Evolutionary conservation across 2,888 invertebrate genomes (phyloP).

Genomic region (Mimumesa dahlbomi): DNA sequence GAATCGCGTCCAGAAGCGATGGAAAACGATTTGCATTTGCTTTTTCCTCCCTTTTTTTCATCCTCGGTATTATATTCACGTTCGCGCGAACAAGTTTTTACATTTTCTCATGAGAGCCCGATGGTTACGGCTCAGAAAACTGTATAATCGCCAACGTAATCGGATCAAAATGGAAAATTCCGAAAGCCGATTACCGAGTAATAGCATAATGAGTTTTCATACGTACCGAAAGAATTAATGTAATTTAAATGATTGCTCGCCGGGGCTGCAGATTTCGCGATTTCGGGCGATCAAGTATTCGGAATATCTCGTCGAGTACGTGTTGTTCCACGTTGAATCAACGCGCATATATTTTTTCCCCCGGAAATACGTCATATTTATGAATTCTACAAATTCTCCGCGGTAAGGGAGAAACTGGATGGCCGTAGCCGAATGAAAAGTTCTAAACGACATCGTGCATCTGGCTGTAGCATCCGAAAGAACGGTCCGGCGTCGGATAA

Average conservation of each 20-base stretch:
- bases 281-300: neutral
- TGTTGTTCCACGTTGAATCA: no score
- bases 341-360: no score
- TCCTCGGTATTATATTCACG: constrained; percentile 19
- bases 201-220: constrained; percentile 53
- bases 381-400: no score
- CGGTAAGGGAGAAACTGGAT: no score
- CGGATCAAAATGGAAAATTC: constrained; percentile 49
- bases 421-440: no score
- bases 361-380: no score
- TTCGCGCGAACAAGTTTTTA: constrained; percentile 30
- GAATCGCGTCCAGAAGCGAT: neutral
- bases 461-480: no score
- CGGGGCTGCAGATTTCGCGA: constrained; percentile 7
- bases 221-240: constrained; percentile 38
- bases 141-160: constrained; percentile 47
- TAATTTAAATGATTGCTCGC: constrained; percentile 42
- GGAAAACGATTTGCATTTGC: no score
- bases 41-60: constrained; percentile 1
- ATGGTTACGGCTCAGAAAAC: constrained; percentile 14
- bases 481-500: no score
- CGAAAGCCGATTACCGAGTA: constrained; percentile 50
- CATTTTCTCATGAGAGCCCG: constrained; percentile 4
- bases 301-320: neutral
- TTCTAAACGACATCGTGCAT: no score